Conservation (phyloP, 2,888 invertebrate species). For the Diadromus collaris region DNA sequence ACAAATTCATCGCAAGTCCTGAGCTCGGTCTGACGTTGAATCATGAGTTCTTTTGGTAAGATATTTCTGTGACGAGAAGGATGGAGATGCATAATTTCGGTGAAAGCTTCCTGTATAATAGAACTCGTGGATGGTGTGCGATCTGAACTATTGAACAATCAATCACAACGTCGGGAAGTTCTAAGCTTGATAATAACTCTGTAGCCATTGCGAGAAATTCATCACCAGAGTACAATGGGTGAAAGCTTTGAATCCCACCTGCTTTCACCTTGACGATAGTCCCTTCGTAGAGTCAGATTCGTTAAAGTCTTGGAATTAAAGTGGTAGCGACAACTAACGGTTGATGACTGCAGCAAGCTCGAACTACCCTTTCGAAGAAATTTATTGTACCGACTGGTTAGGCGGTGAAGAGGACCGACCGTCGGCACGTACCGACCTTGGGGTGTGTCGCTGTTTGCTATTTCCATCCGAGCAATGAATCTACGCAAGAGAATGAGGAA, state of each 20-base stretch:
- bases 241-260: constrained; percentile 1
- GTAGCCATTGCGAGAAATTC: constrained; percentile 19
- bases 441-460: neutral
- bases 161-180: neutral
- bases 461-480: neutral
- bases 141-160: constrained; percentile 8
- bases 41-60: neutral
- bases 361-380: neutral
- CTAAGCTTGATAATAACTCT: constrained; percentile 17
- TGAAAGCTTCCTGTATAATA: neutral
- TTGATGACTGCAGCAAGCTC: neutral
- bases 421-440: neutral
- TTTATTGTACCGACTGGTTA: neutral
- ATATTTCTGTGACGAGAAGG: neutral
- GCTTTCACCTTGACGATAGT: constrained; percentile 2
- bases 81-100: neutral
- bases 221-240: constrained; percentile 24
- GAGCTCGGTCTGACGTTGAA: neutral
- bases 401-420: neutral
- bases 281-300: neutral
- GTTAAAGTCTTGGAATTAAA: neutral
- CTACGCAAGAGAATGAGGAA: neutral
- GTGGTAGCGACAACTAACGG: constrained; percentile 10
- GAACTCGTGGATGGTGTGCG: neutral
- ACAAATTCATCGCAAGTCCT: neutral